These are phyloP conservation scores for Drosophila bocki DNA, from an alignment of 1,140 invertebrate genomes.

Conservation along the genomic window DNA sequence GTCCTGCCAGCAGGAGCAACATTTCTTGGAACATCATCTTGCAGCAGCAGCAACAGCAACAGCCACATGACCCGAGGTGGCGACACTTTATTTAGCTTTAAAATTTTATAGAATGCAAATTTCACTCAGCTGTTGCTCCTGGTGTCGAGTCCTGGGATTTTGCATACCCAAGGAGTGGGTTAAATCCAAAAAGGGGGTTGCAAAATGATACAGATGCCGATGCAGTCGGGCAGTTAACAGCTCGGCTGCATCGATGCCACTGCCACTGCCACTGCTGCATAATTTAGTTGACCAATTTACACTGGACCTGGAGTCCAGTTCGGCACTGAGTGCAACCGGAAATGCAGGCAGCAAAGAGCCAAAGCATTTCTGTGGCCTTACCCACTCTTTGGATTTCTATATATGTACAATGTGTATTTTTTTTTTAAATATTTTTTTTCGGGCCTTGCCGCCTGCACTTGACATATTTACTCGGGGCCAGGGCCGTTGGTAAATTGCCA, in stretches of 20 bases:
- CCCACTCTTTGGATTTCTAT: not conserved
- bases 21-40: conserved; percentile 6
- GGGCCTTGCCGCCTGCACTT: conserved; percentile 71
- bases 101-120: conserved; percentile 74
- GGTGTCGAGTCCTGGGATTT: conserved; percentile 14
- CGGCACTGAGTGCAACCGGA: conserved; percentile 81
- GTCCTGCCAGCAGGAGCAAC: conserved; percentile 4
- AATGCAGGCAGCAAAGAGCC: conserved; percentile 66
- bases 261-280: conserved; percentile 77
- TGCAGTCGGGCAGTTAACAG: conserved; percentile 35
- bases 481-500: conserved; percentile 70
- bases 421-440: conserved; percentile 12
- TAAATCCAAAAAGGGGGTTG: not conserved
- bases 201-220: not conserved
- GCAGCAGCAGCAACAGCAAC: conserved; percentile 7
- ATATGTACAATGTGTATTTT: conserved; percentile 8
- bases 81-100: conserved; percentile 76
- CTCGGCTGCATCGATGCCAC: conserved; percentile 37
- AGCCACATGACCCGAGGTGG: conserved; percentile 18
- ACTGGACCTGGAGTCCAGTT: conserved; percentile 62
- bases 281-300: conserved; percentile 84
- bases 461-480: conserved; percentile 81
- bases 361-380: conserved; percentile 25
- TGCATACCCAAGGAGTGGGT: not conserved
- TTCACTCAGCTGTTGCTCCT: conserved; percentile 71